Conservation (phyloP, 2,113 vertebrate species). For the Chaenogobius annularis region DNA sequence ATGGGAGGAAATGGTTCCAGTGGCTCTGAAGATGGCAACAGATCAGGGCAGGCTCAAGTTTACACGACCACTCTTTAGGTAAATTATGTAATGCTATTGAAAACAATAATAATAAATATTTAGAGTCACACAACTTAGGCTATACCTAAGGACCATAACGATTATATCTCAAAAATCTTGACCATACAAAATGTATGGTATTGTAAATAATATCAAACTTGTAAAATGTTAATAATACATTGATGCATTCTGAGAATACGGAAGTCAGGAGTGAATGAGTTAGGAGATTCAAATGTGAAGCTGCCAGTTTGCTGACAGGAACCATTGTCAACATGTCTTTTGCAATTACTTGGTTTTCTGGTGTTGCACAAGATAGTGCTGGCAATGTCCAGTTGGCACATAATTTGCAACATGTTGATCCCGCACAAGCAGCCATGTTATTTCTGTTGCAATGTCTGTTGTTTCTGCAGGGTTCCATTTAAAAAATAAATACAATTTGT, state of each 20-base stretch:
- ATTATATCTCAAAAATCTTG: neutral
- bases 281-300: neutral
- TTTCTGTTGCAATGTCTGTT: neutral
- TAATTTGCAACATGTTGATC: neutral
- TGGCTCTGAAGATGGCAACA: constrained; percentile 92
- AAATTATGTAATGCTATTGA: constrained; percentile 17
- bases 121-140: neutral
- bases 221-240: no score
- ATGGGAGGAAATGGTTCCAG: constrained; percentile 89
- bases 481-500: neutral
- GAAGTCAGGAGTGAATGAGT: no score
- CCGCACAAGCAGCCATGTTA: neutral
- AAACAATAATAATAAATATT: neutral
- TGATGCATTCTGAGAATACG: no score
- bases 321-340: neutral
- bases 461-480: neutral
- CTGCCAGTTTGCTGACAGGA: neutral
- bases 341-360: neutral
- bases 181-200: no score
- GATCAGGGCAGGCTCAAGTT: constrained; percentile 97
- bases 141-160: neutral
- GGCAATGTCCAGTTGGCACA: neutral
- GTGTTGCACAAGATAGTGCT: neutral
- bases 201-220: no score
- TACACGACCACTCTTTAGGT: constrained; percentile 93